Percentiles rank a stretch among this genome's conserved stretches.
phyloP scores from a whole-genome alignment of 2,113 vertebrate genomes.

The Rhipidura dahli region DNA sequence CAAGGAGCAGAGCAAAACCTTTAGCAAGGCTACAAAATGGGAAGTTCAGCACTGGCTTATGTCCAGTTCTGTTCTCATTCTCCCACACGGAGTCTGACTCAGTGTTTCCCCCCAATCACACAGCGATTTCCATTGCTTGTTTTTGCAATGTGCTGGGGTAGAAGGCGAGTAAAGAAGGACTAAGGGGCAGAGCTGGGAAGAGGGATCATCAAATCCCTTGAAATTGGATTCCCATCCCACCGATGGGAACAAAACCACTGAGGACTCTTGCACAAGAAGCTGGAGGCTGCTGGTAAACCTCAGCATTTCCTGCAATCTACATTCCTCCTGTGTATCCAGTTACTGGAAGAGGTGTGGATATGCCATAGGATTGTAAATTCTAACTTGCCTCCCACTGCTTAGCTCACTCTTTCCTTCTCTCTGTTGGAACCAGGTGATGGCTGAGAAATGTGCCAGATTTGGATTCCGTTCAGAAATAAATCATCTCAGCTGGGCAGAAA shows the following conservation, averaged over 20 bases:
- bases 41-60: neutral
- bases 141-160: neutral
- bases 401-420: neutral
- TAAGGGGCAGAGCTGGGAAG: neutral
- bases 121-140: neutral
- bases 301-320: neutral
- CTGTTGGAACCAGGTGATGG: neutral
- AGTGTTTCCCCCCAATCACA: neutral
- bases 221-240: neutral
- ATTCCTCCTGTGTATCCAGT: neutral
- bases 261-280: neutral
- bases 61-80: neutral
- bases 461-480: neutral
- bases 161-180: neutral
- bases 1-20: neutral
- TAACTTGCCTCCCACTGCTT: neutral
- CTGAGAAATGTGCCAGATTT: neutral
- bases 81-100: neutral
- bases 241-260: neutral
- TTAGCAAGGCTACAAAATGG: neutral
- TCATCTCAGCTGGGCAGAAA: neutral
- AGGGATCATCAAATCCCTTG: neutral
- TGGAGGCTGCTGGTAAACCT: slow-evolving; percentile 16
- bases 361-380: slow-evolving; percentile 8
- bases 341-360: slow-evolving; percentile 22